These are phyloP conservation scores for Atherix ibis DNA, from an alignment of 2,888 invertebrate genomes.

Conservation along the genomic window DNA sequence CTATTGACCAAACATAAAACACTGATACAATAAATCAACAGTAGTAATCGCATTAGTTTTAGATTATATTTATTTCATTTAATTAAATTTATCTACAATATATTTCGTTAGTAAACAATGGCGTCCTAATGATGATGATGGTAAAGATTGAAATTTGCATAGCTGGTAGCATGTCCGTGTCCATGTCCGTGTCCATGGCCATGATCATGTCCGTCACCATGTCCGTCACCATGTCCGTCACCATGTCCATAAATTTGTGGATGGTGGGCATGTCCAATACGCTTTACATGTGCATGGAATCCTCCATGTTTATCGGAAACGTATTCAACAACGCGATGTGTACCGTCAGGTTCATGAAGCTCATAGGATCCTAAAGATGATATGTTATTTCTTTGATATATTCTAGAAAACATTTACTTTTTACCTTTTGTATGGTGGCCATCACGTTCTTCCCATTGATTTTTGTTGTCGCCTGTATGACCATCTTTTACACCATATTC, in stretches of 20 bases:
- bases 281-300: conserved; percentile 36
- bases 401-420: too few species aligned
- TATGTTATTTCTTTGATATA: too few species aligned
- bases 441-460: conserved; percentile 36
- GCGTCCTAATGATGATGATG: too few species aligned
- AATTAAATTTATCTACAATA: too few species aligned
- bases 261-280: conserved; percentile 29
- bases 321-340: conserved; percentile 35
- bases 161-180: too few species aligned
- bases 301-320: conserved; percentile 34
- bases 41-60: too few species aligned
- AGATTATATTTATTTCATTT: too few species aligned
- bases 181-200: too few species aligned
- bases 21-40: too few species aligned
- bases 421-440: conserved; percentile 35
- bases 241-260: conserved; percentile 16
- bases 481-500: conserved; percentile 35
- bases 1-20: too few species aligned
- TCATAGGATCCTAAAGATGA: conserved; percentile 28
- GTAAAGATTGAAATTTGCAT: too few species aligned
- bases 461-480: conserved; percentile 35
- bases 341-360: conserved; percentile 35
- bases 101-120: too few species aligned
- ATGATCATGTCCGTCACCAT: background rate
- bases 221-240: conserved; percentile 1